A percentile compares a stretch with the other conserved stretches of the same genome.
phyloP scores from a whole-genome alignment of 1,140 invertebrate species.

The Oscheius sp. region DNA sequence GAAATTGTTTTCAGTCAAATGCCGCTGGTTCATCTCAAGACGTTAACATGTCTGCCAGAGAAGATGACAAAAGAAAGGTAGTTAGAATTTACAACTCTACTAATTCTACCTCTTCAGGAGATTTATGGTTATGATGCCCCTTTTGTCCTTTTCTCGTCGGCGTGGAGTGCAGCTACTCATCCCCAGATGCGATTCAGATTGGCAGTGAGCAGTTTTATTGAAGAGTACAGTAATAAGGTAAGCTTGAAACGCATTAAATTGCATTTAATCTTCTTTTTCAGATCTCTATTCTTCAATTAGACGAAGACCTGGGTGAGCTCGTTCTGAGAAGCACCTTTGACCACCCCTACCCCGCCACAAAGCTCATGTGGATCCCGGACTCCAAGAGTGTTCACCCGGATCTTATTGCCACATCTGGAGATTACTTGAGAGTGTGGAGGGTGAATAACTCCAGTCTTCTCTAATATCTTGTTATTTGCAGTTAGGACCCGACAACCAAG shows the following conservation, averaged over 20 bases:
- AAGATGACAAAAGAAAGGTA: slow-evolving; percentile 5
- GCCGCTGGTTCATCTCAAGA: slow-evolving; percentile 2
- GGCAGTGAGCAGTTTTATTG: slow-evolving; percentile 95
- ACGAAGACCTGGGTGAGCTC: slow-evolving; percentile 98
- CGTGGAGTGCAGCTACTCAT: slow-evolving; percentile 96
- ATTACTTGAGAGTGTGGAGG: slow-evolving; percentile 46
- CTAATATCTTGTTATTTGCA: slow-evolving; percentile 1
- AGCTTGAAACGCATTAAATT: background rate
- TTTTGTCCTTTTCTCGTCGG: slow-evolving; percentile 97
- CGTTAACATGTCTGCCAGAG: background rate
- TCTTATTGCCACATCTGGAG: slow-evolving; percentile 69
- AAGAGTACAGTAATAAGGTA: slow-evolving; percentile 75
- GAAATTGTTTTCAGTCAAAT: slow-evolving; percentile 52
- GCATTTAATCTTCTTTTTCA: slow-evolving; percentile 28
- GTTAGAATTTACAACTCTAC: background rate
- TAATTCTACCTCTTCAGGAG: slow-evolving; percentile 67
- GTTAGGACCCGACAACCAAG: slow-evolving; percentile 23
- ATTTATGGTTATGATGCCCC: slow-evolving; percentile 93
- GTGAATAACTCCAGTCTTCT: slow-evolving; percentile 16
- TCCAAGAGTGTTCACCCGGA: slow-evolving; percentile 69
- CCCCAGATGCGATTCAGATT: slow-evolving; percentile 80
- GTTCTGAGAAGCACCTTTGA: slow-evolving; percentile 93
- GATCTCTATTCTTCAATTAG: slow-evolving; percentile 80
- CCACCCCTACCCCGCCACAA: slow-evolving; percentile 92
- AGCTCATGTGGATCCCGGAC: slow-evolving; percentile 58